These are phyloP conservation scores for Dinoponera quadriceps DNA, from an alignment of 1,140 invertebrate genomes.

Conservation along the genomic window DNA sequence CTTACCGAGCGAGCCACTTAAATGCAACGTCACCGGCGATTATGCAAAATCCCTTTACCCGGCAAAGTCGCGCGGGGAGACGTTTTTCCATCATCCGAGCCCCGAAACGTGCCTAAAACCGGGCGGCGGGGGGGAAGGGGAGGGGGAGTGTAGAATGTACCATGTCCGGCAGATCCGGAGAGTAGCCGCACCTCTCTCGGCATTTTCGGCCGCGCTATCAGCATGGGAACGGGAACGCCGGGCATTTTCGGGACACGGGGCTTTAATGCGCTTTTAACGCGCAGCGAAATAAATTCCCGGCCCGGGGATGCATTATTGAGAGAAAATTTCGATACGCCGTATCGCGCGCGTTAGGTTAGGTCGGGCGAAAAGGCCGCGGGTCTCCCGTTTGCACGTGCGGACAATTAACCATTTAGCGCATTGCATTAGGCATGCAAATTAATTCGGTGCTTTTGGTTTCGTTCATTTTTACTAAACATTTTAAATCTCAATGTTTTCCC, in stretches of 20 bases:
- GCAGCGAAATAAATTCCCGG: slow-evolving; percentile 15
- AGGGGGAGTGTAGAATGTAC: neutral
- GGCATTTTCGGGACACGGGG: neutral
- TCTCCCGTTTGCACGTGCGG: neutral
- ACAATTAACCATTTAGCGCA: neutral
- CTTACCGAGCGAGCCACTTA: slow-evolving; percentile 40
- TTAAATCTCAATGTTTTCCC: too few species aligned
- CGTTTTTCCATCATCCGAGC: slow-evolving; percentile 23
- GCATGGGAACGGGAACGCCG: neutral
- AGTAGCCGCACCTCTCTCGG: neutral
- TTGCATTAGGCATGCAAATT: too few species aligned
- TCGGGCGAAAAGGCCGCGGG: neutral
- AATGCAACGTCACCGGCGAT: slow-evolving; percentile 49
- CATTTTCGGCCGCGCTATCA: slow-evolving; percentile 12
- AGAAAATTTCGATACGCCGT: slow-evolving; percentile 19
- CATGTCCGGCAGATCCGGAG: neutral
- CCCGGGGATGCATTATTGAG: slow-evolving; percentile 24
- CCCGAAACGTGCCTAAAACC: slow-evolving; percentile 19
- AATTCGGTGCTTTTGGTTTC: too few species aligned
- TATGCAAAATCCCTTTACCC: slow-evolving; percentile 57
- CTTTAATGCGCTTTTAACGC: slow-evolving; percentile 43
- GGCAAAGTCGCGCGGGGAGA: slow-evolving; percentile 39
- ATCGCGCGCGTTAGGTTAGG: neutral
- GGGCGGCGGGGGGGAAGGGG: neutral
- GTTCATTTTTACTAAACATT: too few species aligned